Conservation (phyloP, 2,113 vertebrate genomes). For the Gasterosteus nipponicus region DNA sequence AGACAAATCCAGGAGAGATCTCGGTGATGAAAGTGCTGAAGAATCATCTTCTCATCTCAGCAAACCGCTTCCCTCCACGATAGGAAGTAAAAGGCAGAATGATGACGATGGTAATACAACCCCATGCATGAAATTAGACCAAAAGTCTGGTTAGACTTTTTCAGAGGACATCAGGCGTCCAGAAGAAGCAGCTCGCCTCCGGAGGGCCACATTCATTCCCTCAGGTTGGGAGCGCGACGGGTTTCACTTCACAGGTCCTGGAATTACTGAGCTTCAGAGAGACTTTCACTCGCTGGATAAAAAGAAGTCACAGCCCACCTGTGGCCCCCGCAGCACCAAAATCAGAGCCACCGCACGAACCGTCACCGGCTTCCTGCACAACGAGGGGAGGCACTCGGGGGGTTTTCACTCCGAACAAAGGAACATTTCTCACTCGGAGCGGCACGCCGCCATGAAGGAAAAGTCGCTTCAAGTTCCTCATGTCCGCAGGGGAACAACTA, state of each 20-base stretch:
- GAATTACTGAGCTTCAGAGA: conserved; percentile 34
- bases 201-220: conserved; percentile 16
- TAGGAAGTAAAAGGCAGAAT: not conserved
- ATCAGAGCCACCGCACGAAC: not conserved
- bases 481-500: not conserved
- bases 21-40: not conserved
- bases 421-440: conserved; percentile 4
- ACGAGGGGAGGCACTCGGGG: not conserved
- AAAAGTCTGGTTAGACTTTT: too few species aligned
- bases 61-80: not conserved
- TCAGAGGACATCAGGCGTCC: not conserved
- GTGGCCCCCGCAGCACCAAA: conserved; percentile 34
- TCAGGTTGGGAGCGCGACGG: not conserved
- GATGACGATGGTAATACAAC: not conserved
- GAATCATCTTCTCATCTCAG: not conserved
- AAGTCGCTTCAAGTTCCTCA: not conserved
- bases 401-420: conserved; percentile 20
- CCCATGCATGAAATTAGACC: not conserved
- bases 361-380: not conserved
- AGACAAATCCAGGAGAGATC: too few species aligned
- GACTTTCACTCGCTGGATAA: conserved; percentile 1
- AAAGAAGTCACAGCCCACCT: conserved; percentile 32
- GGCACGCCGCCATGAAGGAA: not conserved
- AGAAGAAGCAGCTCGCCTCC: conserved; percentile 8
- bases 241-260: conserved; percentile 52